These are phyloP conservation scores for Trissolcus brochymenae DNA, from an alignment of 2,888 invertebrate genomes.

Conservation along the genomic window DNA sequence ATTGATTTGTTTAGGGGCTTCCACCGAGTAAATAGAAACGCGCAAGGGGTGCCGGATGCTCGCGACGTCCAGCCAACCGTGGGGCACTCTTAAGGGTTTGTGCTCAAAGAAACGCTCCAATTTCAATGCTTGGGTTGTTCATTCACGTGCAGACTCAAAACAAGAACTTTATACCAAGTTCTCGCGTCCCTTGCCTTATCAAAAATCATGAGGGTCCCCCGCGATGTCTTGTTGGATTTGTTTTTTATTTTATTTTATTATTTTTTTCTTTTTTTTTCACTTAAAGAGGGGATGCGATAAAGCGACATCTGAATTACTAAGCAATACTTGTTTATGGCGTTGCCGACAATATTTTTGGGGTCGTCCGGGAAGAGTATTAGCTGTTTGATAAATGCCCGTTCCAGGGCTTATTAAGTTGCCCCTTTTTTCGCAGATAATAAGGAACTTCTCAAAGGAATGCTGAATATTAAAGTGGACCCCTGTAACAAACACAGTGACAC, in stretches of 20 bases:
- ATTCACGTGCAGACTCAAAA: constrained; percentile 47
- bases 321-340: constrained; percentile 50
- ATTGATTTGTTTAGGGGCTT: constrained; percentile 63
- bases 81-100: constrained; percentile 60
- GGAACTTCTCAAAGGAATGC: constrained; percentile 27
- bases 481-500: constrained; percentile 13
- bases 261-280: constrained; percentile 9
- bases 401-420: constrained; percentile 38
- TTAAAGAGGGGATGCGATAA: constrained; percentile 28
- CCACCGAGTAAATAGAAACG: constrained; percentile 56
- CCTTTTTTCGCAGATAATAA: constrained; percentile 37
- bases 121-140: constrained; percentile 56
- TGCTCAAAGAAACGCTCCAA: constrained; percentile 57
- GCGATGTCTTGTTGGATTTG: constrained; percentile 12
- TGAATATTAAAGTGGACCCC: constrained; percentile 28
- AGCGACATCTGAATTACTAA: constrained; percentile 51
- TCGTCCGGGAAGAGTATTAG: constrained; percentile 31
- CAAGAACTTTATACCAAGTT: constrained; percentile 40
- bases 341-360: constrained; percentile 47
- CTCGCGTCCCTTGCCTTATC: constrained; percentile 38
- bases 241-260: no score
- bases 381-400: constrained; percentile 37
- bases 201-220: constrained; percentile 25
- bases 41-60: constrained; percentile 54
- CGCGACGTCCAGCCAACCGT: constrained; percentile 56